Conservation (phyloP, 2,797 vertebrate genomes). For the Argyrosomus regius region DNA sequence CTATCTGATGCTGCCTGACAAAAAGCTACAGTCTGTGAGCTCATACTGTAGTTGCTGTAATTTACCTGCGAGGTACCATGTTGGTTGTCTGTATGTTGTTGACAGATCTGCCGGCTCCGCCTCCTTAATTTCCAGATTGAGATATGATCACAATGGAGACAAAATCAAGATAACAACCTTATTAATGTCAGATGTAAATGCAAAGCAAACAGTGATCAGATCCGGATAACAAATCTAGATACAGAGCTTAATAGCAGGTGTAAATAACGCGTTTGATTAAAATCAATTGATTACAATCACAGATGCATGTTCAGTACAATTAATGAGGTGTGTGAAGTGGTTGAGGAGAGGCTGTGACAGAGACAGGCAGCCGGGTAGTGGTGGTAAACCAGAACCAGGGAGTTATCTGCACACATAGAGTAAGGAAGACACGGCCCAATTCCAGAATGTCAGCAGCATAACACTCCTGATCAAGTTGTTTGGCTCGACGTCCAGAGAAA, state of each 20-base stretch:
- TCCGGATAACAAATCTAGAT: constrained; percentile 9
- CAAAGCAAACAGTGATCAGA: constrained; percentile 4
- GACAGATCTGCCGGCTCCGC: constrained; percentile 1
- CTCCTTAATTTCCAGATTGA: constrained; percentile 22
- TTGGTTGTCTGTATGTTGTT: constrained; percentile 2
- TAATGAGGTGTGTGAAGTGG: background rate
- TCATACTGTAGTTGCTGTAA: background rate
- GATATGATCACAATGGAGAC: constrained; percentile 16
- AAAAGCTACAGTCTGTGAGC: background rate
- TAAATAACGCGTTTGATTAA: constrained; percentile 15
- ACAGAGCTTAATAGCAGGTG: background rate
- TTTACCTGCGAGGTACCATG: background rate
- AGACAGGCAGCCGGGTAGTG: background rate
- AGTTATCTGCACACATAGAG: background rate
- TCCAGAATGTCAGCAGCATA: constrained; percentile 10
- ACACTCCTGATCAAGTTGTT: constrained; percentile 50
- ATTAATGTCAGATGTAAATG: constrained; percentile 40
- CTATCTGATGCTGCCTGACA: background rate
- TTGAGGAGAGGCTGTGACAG: background rate
- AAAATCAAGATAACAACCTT: constrained; percentile 29
- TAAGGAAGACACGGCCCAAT: background rate
- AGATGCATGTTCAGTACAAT: background rate
- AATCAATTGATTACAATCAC: background rate
- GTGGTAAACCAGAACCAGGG: background rate
- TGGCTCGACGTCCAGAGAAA: constrained; percentile 10